phyloP scores from a whole-genome alignment of 2,797 vertebrate species.

The Discoglossus pictus region DNA sequence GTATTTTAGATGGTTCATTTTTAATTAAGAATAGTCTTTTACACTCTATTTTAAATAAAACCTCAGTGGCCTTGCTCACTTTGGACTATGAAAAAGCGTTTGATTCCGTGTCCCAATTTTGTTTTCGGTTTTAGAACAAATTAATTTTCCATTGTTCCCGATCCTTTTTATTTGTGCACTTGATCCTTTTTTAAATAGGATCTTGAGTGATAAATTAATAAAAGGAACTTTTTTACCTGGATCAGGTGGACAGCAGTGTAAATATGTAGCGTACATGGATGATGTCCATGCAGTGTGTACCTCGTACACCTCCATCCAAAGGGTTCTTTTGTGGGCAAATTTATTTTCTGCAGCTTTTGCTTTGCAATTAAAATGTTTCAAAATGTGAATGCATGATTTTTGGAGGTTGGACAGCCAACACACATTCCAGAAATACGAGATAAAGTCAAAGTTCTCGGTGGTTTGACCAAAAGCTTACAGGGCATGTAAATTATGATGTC shows the following conservation, averaged over 20 bases:
- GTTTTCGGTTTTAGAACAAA: no score
- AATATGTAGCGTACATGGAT: neutral
- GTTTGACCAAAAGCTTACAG: no score
- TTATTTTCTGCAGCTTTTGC: neutral
- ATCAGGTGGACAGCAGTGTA: neutral
- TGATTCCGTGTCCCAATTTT: no score
- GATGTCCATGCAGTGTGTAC: neutral
- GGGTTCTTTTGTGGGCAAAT: neutral
- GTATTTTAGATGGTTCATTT: no score
- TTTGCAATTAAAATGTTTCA: neutral
- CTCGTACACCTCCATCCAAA: neutral
- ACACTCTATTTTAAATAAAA: no score
- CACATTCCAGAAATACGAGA: no score
- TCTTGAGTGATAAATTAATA: neutral
- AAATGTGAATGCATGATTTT: neutral
- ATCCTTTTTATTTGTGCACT: conserved; percentile 3
- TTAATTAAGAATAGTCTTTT: no score
- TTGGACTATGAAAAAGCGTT: no score
- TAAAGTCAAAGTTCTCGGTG: no score
- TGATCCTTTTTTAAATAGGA: neutral
- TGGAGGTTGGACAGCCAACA: neutral
- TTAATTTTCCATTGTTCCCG: neutral
- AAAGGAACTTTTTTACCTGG: neutral
- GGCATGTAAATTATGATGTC: no score
- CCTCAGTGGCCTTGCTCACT: no score